Evolutionary conservation across 2,113 vertebrate species (phyloP).

Genomic region (Phoxinus phoxinus): DNA sequence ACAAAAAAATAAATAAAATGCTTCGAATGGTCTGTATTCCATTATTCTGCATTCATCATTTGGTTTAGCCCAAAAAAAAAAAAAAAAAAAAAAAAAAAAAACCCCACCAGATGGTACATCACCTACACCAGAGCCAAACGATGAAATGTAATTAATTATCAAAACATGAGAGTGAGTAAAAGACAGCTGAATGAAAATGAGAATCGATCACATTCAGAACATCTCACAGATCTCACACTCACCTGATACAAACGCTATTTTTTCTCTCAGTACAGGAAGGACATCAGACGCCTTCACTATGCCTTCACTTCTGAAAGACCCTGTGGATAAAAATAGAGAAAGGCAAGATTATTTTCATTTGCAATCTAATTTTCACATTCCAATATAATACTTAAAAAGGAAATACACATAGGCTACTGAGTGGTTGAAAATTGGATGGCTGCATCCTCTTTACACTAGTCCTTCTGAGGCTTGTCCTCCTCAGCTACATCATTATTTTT

Average conservation of each 20-base stretch:
- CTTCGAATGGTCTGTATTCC: no score
- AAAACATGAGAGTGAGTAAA: background rate
- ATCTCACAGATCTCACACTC: slow-evolving; percentile 63
- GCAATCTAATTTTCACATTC: slow-evolving; percentile 69
- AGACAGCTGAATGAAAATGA: background rate
- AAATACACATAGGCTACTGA: background rate
- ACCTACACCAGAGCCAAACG: background rate
- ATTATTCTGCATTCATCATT: no score
- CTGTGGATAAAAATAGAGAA: slow-evolving; percentile 69
- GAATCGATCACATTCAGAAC: background rate
- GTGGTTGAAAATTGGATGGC: no score
- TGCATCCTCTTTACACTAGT: no score
- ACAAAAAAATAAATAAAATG: no score
- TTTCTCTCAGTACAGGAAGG: slow-evolving; percentile 94
- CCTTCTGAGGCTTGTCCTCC: no score
- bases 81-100: background rate
- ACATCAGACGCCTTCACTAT: slow-evolving; percentile 93
- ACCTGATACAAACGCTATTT: slow-evolving; percentile 99
- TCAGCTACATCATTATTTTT: background rate
- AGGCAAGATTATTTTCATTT: slow-evolving; percentile 38
- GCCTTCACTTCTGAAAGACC: slow-evolving; percentile 92
- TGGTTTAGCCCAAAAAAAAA: no score
- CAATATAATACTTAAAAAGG: slow-evolving; percentile 22
- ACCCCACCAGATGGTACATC: background rate
- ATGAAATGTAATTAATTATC: background rate